These are phyloP conservation scores for Boloria euphrosyne DNA, from an alignment of 2,888 invertebrate genomes.

Conservation along the genomic window DNA sequence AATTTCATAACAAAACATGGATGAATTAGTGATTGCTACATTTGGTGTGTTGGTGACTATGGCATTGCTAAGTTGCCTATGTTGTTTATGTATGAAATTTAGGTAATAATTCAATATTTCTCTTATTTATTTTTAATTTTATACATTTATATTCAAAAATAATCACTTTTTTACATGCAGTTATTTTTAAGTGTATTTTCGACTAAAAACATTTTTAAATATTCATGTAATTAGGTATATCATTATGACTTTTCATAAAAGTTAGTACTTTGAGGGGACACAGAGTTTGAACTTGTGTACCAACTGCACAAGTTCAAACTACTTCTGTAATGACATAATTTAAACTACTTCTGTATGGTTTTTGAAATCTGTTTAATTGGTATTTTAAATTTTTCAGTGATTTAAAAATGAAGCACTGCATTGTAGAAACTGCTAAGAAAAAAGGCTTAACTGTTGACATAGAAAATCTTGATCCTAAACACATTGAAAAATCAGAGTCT, in stretches of 20 bases:
- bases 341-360: not conserved
- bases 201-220: too few species aligned
- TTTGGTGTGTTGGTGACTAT: slow-evolving; percentile 51
- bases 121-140: too few species aligned
- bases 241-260: too few species aligned
- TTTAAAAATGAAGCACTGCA: slow-evolving; percentile 54
- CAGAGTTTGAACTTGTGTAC: too few species aligned
- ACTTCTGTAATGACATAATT: too few species aligned
- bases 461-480: slow-evolving; percentile 50
- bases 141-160: too few species aligned
- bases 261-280: too few species aligned
- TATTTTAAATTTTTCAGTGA: slow-evolving; percentile 59
- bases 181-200: too few species aligned
- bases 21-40: slow-evolving; percentile 54
- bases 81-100: slow-evolving; percentile 64
- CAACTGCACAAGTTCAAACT: too few species aligned
- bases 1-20: slow-evolving; percentile 38
- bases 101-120: slow-evolving; percentile 49
- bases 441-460: slow-evolving; percentile 60
- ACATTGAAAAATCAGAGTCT: slow-evolving; percentile 47
- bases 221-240: too few species aligned
- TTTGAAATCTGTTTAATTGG: not conserved
- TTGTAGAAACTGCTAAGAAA: slow-evolving; percentile 56
- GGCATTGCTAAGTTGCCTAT: slow-evolving; percentile 55
- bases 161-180: too few species aligned